These are phyloP conservation scores for Sebastes schlegelii DNA, from an alignment of 2,113 vertebrate genomes.

Conservation along the genomic window DNA sequence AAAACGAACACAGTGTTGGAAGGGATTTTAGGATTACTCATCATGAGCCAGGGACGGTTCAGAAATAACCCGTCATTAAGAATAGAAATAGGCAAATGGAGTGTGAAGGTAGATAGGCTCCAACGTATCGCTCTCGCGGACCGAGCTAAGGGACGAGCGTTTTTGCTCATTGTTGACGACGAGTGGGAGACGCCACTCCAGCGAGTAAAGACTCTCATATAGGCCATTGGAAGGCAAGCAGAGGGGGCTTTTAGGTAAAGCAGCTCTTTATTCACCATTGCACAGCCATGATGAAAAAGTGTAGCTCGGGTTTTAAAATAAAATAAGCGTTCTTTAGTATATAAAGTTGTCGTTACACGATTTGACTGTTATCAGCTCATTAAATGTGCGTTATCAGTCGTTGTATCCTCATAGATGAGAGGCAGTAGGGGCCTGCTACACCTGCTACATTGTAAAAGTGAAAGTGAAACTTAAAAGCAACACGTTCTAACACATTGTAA, in stretches of 20 bases:
- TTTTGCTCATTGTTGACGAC: constrained; percentile 29
- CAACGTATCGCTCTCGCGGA: not conserved
- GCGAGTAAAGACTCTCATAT: constrained; percentile 36
- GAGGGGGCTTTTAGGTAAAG: constrained; percentile 44
- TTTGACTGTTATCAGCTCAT: too few relatives aligned
- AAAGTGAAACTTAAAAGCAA: too few relatives aligned
- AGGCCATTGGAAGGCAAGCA: constrained; percentile 16
- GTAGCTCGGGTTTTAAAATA: not conserved
- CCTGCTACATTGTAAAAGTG: too few relatives aligned
- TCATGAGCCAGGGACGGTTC: constrained; percentile 58
- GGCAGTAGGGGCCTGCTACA: too few relatives aligned
- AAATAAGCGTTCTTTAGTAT: not conserved
- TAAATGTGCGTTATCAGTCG: too few relatives aligned
- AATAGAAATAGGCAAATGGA: constrained; percentile 56
- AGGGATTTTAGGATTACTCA: constrained; percentile 77
- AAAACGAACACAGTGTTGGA: constrained; percentile 64
- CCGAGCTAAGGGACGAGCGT: not conserved
- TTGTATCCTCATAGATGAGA: too few relatives aligned
- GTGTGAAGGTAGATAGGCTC: constrained; percentile 56
- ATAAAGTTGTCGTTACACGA: not conserved
- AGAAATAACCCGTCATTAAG: constrained; percentile 73
- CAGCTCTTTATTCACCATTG: constrained; percentile 45
- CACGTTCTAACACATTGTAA: too few relatives aligned
- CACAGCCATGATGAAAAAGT: not conserved
- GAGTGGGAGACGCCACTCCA: constrained; percentile 46